These are phyloP conservation scores for Muscicapa striata DNA, from an alignment of 2,797 vertebrate species.

Conservation along the genomic window DNA sequence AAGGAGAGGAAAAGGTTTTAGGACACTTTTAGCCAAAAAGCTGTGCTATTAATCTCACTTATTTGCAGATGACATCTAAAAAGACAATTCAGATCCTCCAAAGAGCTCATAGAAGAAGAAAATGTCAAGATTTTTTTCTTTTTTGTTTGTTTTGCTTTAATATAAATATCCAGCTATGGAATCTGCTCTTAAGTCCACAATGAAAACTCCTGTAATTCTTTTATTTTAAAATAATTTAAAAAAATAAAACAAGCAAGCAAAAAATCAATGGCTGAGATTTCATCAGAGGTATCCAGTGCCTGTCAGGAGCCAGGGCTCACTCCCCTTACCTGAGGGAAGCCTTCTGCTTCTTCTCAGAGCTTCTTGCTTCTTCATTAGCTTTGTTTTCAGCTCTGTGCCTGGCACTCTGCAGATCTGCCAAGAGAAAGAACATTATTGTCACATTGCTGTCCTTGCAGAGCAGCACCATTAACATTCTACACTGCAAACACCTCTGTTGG, in stretches of 20 bases:
- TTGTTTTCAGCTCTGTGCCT: conserved; percentile 90
- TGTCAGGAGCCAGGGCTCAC: not conserved
- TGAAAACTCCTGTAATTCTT: not conserved
- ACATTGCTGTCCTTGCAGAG: not conserved
- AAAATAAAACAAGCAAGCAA: not conserved
- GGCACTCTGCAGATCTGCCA: conserved; percentile 85
- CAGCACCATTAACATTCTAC: not conserved
- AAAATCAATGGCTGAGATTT: not conserved
- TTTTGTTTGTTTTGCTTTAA: not conserved
- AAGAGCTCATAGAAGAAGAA: not conserved
- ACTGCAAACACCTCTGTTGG: not conserved
- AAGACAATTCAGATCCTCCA: not conserved
- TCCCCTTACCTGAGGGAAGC: conserved; percentile 86
- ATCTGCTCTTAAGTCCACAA: not conserved
- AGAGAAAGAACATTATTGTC: not conserved
- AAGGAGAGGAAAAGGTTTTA: not conserved
- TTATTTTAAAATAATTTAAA: not conserved
- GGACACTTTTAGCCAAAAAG: not conserved
- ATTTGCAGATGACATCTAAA: not conserved
- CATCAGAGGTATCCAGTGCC: not conserved
- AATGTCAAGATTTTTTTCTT: not conserved
- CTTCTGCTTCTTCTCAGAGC: conserved; percentile 90
- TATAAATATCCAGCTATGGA: not conserved
- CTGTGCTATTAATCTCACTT: not conserved
- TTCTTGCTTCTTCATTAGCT: conserved; percentile 88